Evolutionary conservation across 2,113 vertebrate species (phyloP).

Genomic region (Porphyrio hochstetteri): DNA sequence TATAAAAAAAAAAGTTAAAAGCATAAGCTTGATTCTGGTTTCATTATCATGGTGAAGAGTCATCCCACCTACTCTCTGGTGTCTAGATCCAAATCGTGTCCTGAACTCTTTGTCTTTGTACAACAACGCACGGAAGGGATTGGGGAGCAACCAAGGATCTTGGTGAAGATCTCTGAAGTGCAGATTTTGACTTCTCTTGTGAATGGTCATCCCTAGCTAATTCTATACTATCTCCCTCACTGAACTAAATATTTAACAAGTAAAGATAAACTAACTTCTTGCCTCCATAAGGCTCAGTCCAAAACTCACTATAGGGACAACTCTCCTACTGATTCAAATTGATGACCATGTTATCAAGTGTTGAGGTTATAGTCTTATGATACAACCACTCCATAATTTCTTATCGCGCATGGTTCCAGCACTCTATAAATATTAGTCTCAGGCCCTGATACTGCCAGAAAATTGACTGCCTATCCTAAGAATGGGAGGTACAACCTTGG

Average conservation of each 20-base stretch:
- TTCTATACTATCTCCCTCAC: not conserved
- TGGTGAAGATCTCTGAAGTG: not conserved
- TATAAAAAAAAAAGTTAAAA: not conserved
- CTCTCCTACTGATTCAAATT: not conserved
- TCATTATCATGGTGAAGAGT: not conserved
- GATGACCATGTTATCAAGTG: not conserved
- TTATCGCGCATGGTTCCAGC: not conserved
- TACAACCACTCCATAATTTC: not conserved
- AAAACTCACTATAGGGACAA: not conserved
- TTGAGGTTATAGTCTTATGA: not conserved
- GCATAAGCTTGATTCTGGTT: not conserved
- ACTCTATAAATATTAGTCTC: not conserved
- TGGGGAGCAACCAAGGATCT: rapidly evolving
- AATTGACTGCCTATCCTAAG: not conserved
- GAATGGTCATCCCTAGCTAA: not conserved
- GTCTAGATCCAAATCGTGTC: not conserved
- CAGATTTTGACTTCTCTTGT: not conserved
- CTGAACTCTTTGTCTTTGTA: not conserved
- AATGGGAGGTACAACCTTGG: not conserved
- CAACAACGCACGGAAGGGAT: not conserved
- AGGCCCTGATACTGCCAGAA: not conserved
- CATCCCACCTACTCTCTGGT: not conserved
- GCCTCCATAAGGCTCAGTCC: not conserved
- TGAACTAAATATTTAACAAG: not conserved
- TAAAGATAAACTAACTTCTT: not conserved